Conservation (phyloP, 1,140 invertebrate species). For the Lepeophtheirus salmonis region DNA sequence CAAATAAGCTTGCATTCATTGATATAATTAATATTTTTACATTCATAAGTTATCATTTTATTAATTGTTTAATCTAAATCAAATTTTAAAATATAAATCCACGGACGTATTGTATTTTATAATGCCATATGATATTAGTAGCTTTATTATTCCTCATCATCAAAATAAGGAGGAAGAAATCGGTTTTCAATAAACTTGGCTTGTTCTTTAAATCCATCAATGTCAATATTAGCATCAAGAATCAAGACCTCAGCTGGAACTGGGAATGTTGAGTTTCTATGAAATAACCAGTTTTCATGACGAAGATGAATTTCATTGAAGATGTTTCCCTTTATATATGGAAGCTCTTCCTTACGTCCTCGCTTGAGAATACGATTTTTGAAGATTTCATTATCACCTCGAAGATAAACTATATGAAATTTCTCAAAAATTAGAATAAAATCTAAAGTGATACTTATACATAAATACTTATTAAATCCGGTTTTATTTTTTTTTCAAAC, state of each 20-base stretch:
- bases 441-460: not conserved
- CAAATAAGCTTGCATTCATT: too few relatives aligned
- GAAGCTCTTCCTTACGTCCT: conserved; percentile 8
- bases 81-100: too few relatives aligned
- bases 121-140: too few relatives aligned
- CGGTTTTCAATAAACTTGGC: not conserved
- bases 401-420: conserved; percentile 9
- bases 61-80: too few relatives aligned
- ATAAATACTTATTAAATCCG: conserved; percentile 9
- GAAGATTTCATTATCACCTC: not conserved
- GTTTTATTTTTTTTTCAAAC: conserved; percentile 3
- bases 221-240: not conserved
- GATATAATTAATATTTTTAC: too few relatives aligned
- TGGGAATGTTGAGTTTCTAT: conserved; percentile 3
- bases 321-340: not conserved
- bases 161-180: too few relatives aligned
- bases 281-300: conserved; percentile 12
- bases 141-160: too few relatives aligned
- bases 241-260: not conserved
- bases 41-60: too few relatives aligned
- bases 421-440: not conserved
- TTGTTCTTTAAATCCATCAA: not conserved
- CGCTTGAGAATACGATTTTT: conserved; percentile 2
- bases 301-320: not conserved
- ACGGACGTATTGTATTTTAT: too few relatives aligned